These are phyloP conservation scores for Prietella phreatophila DNA, from an alignment of 2,113 vertebrate species.

Conservation along the genomic window DNA sequence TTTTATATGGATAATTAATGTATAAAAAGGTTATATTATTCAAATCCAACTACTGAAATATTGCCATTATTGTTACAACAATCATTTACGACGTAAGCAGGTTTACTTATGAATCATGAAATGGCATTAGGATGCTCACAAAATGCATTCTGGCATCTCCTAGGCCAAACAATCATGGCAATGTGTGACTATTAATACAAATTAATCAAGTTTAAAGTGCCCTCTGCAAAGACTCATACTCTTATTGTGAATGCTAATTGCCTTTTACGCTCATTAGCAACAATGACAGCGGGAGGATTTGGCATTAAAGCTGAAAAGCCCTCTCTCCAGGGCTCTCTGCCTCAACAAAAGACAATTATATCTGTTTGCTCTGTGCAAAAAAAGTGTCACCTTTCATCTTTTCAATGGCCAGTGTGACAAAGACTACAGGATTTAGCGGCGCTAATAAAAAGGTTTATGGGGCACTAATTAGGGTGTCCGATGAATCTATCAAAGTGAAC, in stretches of 20 bases:
- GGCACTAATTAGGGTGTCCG: conserved; percentile 69
- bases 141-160: conserved; percentile 4
- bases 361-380: conserved; percentile 55
- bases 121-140: background rate
- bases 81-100: background rate
- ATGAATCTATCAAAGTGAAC: conserved; percentile 60
- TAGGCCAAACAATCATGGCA: conserved; percentile 1
- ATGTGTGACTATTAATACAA: conserved; percentile 36
- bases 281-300: conserved; percentile 59
- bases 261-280: conserved; percentile 68
- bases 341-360: conserved; percentile 67
- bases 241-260: conserved; percentile 50
- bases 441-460: conserved; percentile 61
- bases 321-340: conserved; percentile 57
- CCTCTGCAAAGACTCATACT: conserved; percentile 14
- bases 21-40: background rate
- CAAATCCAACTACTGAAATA: background rate
- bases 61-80: background rate
- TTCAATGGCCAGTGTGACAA: conserved; percentile 61
- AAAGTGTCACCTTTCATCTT: conserved; percentile 62
- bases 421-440: conserved; percentile 59
- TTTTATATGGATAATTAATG: background rate
- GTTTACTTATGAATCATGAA: background rate
- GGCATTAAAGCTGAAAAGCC: conserved; percentile 61
- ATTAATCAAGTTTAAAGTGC: conserved; percentile 36